phyloP scores from a whole-genome alignment of 2,797 vertebrate species.

The Zenarchopterus dispar region DNA sequence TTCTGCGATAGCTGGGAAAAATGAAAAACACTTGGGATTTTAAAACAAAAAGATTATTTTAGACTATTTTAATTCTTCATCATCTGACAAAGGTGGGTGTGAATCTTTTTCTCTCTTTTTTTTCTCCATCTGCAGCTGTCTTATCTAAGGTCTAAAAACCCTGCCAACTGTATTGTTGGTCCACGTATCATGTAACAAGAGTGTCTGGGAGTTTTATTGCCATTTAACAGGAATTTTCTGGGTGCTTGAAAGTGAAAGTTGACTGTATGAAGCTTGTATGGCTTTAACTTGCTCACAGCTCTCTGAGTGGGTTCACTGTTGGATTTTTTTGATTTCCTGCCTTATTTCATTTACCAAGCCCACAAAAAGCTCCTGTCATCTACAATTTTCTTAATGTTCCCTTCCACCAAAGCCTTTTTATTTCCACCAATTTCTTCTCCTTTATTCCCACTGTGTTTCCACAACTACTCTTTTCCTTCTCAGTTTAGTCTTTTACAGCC shows the following conservation, averaged over 20 bases:
- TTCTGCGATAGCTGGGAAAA: conserved; percentile 10
- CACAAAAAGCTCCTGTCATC: conserved; percentile 26
- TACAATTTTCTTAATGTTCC: conserved; percentile 37
- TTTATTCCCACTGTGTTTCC: background rate
- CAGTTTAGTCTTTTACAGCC: too few species aligned
- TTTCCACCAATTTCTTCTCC: conserved; percentile 3
- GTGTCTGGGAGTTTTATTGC: conserved; percentile 20
- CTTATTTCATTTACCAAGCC: conserved; percentile 20
- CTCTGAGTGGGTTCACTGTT: conserved; percentile 14
- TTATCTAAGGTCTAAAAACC: conserved; percentile 8
- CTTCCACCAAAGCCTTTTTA: conserved; percentile 1
- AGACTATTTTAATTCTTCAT: background rate
- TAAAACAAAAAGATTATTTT: background rate
- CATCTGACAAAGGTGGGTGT: background rate
- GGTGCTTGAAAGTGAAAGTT: conserved; percentile 26
- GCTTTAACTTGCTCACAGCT: conserved; percentile 35
- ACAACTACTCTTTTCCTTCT: too few species aligned
- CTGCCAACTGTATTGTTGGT: background rate
- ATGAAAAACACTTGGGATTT: conserved; percentile 11
- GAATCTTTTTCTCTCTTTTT: background rate
- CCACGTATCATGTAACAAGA: background rate
- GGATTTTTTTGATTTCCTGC: conserved; percentile 38
- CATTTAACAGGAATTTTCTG: conserved; percentile 11
- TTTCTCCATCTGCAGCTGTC: background rate
- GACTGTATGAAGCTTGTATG: conserved; percentile 1